Conservation (phyloP, 2,888 invertebrate species). For the Smittia aterrima region DNA sequence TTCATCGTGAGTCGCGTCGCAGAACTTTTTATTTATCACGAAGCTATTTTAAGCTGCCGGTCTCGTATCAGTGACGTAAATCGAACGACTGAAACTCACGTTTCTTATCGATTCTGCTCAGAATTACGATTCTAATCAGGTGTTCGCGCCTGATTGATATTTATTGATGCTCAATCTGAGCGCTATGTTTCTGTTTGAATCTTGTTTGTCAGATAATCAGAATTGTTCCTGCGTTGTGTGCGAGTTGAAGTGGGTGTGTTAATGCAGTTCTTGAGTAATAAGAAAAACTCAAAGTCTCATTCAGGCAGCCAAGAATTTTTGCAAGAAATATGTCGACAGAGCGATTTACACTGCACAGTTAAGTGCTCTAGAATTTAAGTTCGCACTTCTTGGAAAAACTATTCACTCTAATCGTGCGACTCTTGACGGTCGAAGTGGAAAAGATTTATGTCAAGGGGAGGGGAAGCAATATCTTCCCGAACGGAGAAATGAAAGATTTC, state of each 20-base stretch:
- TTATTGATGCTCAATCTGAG: not conserved
- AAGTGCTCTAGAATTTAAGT: constrained; percentile 2
- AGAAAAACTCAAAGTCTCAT: not conserved
- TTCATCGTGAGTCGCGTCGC: not conserved
- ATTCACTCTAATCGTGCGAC: not conserved
- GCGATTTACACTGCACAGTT: not conserved
- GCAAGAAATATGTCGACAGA: not conserved
- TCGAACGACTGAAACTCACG: constrained; percentile 1
- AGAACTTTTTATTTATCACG: not conserved
- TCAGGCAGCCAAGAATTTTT: not conserved
- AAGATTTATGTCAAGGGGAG: constrained; percentile 31
- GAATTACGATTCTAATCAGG: constrained; percentile 4
- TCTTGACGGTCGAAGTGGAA: not conserved
- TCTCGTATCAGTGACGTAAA: not conserved
- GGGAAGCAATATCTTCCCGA: constrained; percentile 4
- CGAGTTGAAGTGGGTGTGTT: not conserved
- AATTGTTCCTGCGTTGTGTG: not conserved
- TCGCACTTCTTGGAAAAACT: not conserved
- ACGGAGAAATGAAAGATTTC: not conserved
- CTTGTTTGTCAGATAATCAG: not conserved
- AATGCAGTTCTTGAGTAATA: not conserved
- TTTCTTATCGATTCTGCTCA: not conserved
- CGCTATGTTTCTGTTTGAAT: too few species aligned
- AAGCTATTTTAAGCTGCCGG: not conserved
- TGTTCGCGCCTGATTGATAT: not conserved